Evolutionary conservation across 2,888 invertebrate genomes (phyloP), one percentile per base, ranked within the genome.

Genomic region (Pyrocoelia pectoralis): DNA sequence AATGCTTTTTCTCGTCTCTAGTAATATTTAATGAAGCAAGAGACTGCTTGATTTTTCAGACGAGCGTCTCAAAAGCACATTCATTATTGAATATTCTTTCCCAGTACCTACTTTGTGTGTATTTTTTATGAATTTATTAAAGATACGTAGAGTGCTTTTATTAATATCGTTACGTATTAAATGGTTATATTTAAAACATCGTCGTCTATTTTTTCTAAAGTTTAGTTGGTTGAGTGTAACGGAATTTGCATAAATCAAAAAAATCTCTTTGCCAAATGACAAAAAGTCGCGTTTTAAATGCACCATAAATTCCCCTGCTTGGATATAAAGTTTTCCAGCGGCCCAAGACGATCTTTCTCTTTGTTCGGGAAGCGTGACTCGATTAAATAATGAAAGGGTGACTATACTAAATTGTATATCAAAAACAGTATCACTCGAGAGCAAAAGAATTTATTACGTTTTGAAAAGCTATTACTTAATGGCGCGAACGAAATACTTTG

Each of bases 211-310:
- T 9, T 29, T 38, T 53, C 51, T 41, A n/a, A 14, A 54, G 14
- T 43, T 53, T 51, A 40, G 29, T 28, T 19, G 56, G n/a, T n/a
- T n/a, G n/a, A n/a, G 13, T 33, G 18, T 49, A 33, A 61, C 24
- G 28, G 64, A 67, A 72, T 72, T 70, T 72, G 67, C 70, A 71
- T 72, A 71, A 72, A 72, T 71, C 72, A 72, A 71, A n/a, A n/a
- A 72, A 71, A 67, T 72, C 72, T 70, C 70, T 71, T 72, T 71
- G 59, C 63, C 56, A 61, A 69, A 69, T 68, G 70, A 70, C 71
- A 70, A 71, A 70, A 72, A 70, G 72, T 72, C 69, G 66, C 61
- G 66, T 72, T 72, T 72, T 71, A 72, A 72, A 71, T 71, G 69
- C 63, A 69, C 67, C 67, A 71, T 70, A 69, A 70, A 70, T 70